A percentile compares a stretch with the other conserved stretches of the same genome.
These are phyloP conservation scores for Amphimedon queenslandica DNA, from an alignment of 37 sponge, comb jelly and placozoan species.

Conservation along the genomic window DNA sequence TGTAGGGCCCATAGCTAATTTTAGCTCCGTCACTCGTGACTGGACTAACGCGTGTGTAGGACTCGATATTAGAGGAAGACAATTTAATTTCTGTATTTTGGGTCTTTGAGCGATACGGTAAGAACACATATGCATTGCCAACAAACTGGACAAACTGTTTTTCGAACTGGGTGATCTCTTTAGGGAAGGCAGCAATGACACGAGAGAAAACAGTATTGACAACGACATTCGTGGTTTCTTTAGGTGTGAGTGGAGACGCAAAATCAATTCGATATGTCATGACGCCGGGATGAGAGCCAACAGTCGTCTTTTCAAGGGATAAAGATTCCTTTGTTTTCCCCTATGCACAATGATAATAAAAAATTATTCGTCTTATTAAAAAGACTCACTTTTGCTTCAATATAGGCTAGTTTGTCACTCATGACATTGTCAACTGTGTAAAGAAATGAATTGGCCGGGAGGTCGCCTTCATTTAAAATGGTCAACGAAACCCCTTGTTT, in stretches of 20 bases:
- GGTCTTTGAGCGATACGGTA: constrained; percentile 64
- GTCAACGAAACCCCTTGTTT: constrained; percentile 24
- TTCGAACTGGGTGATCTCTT: constrained; percentile 75
- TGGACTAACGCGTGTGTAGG: constrained; percentile 73
- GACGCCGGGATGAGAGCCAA: neutral
- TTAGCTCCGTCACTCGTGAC: constrained; percentile 45
- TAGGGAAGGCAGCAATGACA: constrained; percentile 65
- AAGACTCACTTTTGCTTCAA: constrained; percentile 35
- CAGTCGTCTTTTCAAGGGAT: neutral
- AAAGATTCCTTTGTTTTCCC: neutral
- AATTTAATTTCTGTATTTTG: constrained; percentile 70
- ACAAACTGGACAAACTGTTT: constrained; percentile 79
- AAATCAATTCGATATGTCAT: constrained; percentile 23
- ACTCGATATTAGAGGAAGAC: constrained; percentile 62
- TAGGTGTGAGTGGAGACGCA: constrained; percentile 42
- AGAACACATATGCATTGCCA: constrained; percentile 68
- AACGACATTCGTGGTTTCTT: constrained; percentile 36
- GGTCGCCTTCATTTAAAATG: constrained; percentile 27
- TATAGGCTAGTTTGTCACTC: constrained; percentile 34
- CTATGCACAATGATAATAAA: neutral
- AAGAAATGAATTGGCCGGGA: neutral
- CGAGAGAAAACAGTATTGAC: constrained; percentile 58
- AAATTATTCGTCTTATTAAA: neutral
- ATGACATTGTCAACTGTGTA: constrained; percentile 22
- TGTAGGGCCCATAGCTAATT: constrained; percentile 90